Percentiles rank a stretch among this genome's conserved stretches.
These are phyloP conservation scores for Agrotis puta DNA, from an alignment of 2,888 invertebrate genomes.

Conservation along the genomic window DNA sequence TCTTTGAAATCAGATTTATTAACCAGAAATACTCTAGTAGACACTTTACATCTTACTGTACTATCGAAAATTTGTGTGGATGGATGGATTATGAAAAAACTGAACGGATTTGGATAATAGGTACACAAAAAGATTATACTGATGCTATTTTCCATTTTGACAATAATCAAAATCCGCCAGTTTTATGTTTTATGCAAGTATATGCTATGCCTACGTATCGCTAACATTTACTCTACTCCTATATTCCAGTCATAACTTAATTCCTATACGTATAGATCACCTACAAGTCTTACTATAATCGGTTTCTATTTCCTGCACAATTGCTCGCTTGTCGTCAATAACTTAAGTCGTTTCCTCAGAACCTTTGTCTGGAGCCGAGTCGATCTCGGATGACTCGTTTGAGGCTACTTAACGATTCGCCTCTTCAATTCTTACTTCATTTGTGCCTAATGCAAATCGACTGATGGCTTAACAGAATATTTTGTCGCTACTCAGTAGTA, in stretches of 20 bases:
- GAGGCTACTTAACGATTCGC: slow-evolving; percentile 78
- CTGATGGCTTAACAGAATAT: slow-evolving; percentile 62
- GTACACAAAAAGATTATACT: no score
- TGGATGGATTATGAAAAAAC: no score
- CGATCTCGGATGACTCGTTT: slow-evolving; percentile 78
- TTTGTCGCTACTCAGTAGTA: slow-evolving; percentile 45
- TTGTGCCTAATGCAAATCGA: slow-evolving; percentile 68
- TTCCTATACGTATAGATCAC: not conserved
- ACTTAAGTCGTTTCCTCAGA: slow-evolving; percentile 43
- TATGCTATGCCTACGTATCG: no score
- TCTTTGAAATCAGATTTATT: not conserved
- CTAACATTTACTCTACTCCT: no score
- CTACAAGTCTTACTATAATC: not conserved
- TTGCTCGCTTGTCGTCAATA: slow-evolving; percentile 37
- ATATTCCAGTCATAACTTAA: no score
- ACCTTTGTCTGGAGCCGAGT: slow-evolving; percentile 70
- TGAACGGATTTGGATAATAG: no score
- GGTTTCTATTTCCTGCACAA: not conserved
- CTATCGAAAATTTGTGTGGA: no score
- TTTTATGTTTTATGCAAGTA: no score
- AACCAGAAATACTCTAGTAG: not conserved
- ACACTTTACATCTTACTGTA: not conserved
- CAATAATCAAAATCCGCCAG: no score
- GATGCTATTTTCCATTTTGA: no score
- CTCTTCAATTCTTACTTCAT: slow-evolving; percentile 66